A percentile compares a stretch with the other conserved stretches of the same genome.
These are phyloP conservation scores for Odobenus rosmarus DNA, from an alignment of 2,113 vertebrate genomes.

Conservation along the genomic window DNA sequence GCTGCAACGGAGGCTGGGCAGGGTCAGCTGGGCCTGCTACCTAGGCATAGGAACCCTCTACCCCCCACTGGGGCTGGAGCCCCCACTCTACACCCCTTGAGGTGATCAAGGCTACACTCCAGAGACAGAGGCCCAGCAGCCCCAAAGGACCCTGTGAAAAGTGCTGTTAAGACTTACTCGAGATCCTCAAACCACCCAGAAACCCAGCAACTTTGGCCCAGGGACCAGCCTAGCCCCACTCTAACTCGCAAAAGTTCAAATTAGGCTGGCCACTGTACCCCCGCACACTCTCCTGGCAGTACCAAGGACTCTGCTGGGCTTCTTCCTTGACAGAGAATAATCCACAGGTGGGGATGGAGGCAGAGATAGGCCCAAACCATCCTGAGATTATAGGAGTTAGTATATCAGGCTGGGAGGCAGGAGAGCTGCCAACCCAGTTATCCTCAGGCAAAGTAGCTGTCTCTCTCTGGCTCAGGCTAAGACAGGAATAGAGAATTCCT, in stretches of 20 bases:
- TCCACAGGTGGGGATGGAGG: not conserved
- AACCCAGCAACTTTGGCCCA: not conserved
- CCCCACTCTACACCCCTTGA: not conserved
- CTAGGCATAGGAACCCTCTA: not conserved
- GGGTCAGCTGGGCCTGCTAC: not conserved
- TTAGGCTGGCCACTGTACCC: not conserved
- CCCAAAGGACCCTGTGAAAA: not conserved
- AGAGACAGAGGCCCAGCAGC: not conserved
- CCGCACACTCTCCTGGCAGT: not conserved
- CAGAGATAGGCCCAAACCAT: not conserved
- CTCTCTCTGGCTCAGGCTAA: not conserved
- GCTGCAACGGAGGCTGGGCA: constrained; percentile 71
- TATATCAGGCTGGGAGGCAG: not conserved
- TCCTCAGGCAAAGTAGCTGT: not conserved
- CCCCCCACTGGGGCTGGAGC: not conserved
- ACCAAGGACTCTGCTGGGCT: not conserved
- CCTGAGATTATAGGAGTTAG: not conserved
- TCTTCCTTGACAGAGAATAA: not conserved
- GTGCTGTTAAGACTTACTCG: not conserved
- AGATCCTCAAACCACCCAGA: not conserved
- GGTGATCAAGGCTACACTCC: not conserved
- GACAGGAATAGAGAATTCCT: not conserved
- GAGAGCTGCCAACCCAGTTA: not conserved
- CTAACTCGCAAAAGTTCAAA: not conserved
- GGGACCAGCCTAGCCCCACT: not conserved